phyloP scores from a whole-genome alignment of 2,888 invertebrate species.

The Pammene fasciana region DNA sequence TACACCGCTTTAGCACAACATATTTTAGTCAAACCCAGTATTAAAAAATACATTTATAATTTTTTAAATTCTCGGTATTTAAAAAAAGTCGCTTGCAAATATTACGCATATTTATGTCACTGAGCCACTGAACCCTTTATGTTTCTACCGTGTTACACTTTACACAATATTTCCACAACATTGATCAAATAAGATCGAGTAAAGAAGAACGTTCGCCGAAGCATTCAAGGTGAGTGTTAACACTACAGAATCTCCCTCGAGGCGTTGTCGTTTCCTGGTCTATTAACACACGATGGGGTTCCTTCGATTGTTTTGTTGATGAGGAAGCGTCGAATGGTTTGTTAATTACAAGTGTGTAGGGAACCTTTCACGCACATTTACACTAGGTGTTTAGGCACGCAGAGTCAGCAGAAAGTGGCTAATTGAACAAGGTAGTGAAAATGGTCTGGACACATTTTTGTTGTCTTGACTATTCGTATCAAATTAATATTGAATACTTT shows the following conservation, averaged over 20 bases:
- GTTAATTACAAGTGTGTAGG: conserved; percentile 8
- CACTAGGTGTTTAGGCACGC: not conserved
- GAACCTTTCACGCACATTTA: conserved; percentile 1
- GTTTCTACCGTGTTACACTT: conserved; percentile 1
- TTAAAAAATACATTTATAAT: too few relatives aligned
- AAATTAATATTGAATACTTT: too few relatives aligned
- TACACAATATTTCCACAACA: conserved; percentile 31
- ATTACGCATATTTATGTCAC: too few relatives aligned
- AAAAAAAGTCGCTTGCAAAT: too few relatives aligned
- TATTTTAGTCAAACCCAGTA: too few relatives aligned
- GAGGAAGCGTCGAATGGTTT: conserved; percentile 34
- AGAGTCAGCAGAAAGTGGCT: too few relatives aligned
- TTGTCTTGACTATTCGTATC: too few relatives aligned
- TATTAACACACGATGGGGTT: conserved; percentile 30
- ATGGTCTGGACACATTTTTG: too few relatives aligned
- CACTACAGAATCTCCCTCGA: conserved; percentile 33
- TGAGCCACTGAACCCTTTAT: conserved; percentile 16
- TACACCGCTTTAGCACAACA: too few relatives aligned
- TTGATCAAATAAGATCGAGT: conserved; percentile 41
- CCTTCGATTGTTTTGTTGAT: conserved; percentile 35
- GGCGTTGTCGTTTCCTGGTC: conserved; percentile 35
- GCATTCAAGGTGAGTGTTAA: conserved; percentile 38
- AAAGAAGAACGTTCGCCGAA: conserved; percentile 40
- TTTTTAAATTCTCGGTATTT: too few relatives aligned
- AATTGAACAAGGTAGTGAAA: too few relatives aligned